A percentile compares a stretch with the other conserved stretches of the same genome.
Conservation (phyloP, 2,113 vertebrate species). For the Epinephelus cyanopodus region DNA sequence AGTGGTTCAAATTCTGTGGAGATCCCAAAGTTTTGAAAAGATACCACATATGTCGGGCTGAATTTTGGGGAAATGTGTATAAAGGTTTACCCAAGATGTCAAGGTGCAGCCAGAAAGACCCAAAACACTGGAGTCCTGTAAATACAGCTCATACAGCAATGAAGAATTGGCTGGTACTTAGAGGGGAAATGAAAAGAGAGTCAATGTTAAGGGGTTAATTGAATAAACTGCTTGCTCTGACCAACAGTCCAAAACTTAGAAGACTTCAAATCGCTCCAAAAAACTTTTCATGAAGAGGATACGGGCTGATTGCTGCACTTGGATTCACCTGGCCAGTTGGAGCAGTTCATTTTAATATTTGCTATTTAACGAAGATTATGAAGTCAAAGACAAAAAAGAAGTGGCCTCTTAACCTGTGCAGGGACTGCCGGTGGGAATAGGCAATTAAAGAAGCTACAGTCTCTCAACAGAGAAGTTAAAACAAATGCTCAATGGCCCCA, state of each 20-base stretch:
- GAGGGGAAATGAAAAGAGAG: not conserved
- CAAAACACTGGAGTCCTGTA: not conserved
- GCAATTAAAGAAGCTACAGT: conserved; percentile 28
- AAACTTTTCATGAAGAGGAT: not conserved
- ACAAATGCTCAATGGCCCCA: conserved; percentile 29
- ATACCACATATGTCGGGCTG: not conserved
- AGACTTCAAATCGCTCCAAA: not conserved
- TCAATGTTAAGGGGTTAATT: not conserved
- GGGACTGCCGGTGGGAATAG: conserved; percentile 6
- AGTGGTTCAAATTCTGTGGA: not conserved
- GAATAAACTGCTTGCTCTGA: not conserved
- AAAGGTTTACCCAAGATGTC: not conserved
- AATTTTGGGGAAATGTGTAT: not conserved
- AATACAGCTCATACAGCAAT: not conserved
- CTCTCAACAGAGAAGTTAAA: conserved; percentile 32
- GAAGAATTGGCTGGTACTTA: not conserved
- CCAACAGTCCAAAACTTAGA: no score
- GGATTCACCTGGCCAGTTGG: not conserved
- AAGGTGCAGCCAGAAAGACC: not conserved
- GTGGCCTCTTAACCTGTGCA: not conserved
- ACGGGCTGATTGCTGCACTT: not conserved
- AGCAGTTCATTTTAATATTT: not conserved
- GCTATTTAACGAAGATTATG: not conserved
- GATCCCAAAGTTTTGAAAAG: not conserved
- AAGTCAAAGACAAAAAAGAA: conserved; percentile 29